Base-by-base conservation (phyloP, 92 coral and sea anemone genomes). In the Porites lobata region DNA sequence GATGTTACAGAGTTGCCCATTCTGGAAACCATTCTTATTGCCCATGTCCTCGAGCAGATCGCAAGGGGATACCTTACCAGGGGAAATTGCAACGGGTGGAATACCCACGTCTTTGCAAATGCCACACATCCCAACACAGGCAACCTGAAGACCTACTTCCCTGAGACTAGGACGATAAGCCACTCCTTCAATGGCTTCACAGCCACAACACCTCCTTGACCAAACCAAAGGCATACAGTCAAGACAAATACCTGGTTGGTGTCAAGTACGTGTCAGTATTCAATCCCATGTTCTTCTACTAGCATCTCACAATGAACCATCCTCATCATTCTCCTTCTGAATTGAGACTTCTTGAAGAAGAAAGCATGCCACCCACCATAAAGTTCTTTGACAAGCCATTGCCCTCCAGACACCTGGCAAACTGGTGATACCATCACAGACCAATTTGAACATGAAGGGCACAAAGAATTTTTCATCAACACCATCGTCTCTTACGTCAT, bases 51-150 rank as follows among this genome's bases (percentile, higher is more conserved):
- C 2, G 92, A 89, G 57, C 89, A 92, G 81, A 10, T 80, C 9
- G 85, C 90, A 1, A 22, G 90, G 29, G 91, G 92, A 0, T 93
- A 85, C 71, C 26, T 91, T 0, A 74, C 79, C 22, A 92, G 96
- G 0, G 63, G 75, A 3, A 93, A 91, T 77, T 59, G 54, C 65
- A 51, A 65, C 58, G 13, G 83, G 7, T 93, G 96, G 92, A 69
- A 74, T 3, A 81, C 76, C 9, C 82, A 93, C 65, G 21, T 88
- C 4, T 76, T 92, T 59, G 1, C 8, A 21, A 13, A 92, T 19
- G 17, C 71, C 56, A 12, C 66, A 57, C 17, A 19, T 0, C 12
- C 17, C 18, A 54, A 17, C 1, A 0, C 10, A 0, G 18, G 19
- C 6, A 61, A 61, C 65, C n/a, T 61, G n/a, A 13, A 6, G 3